Evolutionary conservation across 2,888 invertebrate species (phyloP).

Genomic region (Torymus auratus): DNA sequence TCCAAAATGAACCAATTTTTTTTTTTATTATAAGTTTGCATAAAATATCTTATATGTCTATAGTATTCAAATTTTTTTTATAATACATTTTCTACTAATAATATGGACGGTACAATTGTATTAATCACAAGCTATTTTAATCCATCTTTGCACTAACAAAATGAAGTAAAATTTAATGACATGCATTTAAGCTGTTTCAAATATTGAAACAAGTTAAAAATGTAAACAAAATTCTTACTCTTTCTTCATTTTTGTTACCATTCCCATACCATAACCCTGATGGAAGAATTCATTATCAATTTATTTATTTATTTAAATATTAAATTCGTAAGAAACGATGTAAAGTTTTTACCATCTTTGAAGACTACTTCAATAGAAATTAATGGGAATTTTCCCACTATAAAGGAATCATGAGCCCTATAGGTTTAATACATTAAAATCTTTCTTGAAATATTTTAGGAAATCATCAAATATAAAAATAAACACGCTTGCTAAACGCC

Average conservation of each 20-base stretch:
- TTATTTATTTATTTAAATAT: not conserved
- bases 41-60: slow-evolving; percentile 55
- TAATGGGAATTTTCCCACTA: slow-evolving; percentile 20
- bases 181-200: slow-evolving; percentile 27
- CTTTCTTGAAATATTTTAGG: slow-evolving; percentile 22
- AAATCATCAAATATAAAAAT: not conserved
- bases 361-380: slow-evolving; percentile 27
- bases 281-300: slow-evolving; percentile 26
- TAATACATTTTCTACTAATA: slow-evolving; percentile 49
- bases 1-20: slow-evolving; percentile 46
- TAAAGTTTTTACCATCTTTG: not conserved
- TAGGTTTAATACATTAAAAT: slow-evolving; percentile 8
- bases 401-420: slow-evolving; percentile 25
- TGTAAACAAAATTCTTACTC: not conserved
- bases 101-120: slow-evolving; percentile 40
- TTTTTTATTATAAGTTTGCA: slow-evolving; percentile 40
- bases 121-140: slow-evolving; percentile 30
- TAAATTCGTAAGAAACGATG: too few relatives aligned
- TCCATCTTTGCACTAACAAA: slow-evolving; percentile 4
- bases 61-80: slow-evolving; percentile 32
- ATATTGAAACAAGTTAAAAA: slow-evolving; percentile 43
- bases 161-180: slow-evolving; percentile 18
- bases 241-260: slow-evolving; percentile 33
- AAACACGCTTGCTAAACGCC: too few relatives aligned
- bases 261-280: slow-evolving; percentile 45